Conservation (phyloP, 2,113 vertebrate species). For the Apodemus sylvaticus region DNA sequence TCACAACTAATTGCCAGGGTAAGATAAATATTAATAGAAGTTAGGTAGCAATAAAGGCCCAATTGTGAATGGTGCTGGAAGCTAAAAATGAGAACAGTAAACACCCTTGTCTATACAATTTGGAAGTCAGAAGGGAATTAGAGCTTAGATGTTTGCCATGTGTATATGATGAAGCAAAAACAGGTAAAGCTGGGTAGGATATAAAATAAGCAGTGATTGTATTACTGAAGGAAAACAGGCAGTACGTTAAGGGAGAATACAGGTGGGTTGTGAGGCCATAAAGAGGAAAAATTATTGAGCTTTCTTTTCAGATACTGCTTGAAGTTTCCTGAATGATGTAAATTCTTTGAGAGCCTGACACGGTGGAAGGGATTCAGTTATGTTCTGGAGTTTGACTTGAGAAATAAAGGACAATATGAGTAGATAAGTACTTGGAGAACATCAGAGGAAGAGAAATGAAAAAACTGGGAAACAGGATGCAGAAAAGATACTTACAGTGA, state of each 20-base stretch:
- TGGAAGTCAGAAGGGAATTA: neutral
- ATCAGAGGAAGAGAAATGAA: neutral
- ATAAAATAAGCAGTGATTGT: neutral
- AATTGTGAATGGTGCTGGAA: neutral
- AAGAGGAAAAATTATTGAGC: neutral
- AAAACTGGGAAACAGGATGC: fast-evolving
- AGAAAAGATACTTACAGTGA: neutral
- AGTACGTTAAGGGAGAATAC: neutral
- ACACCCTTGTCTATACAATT: neutral
- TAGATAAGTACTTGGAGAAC: neutral
- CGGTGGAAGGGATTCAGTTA: too few relatives aligned
- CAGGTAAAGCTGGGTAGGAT: neutral
- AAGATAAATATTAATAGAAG: neutral
- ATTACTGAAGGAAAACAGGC: neutral
- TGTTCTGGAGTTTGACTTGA: neutral
- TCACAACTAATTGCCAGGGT: neutral
- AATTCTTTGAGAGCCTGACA: too few relatives aligned
- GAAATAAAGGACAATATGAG: neutral
- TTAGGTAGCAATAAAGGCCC: neutral
- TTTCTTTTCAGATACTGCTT: neutral
- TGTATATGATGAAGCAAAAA: neutral
- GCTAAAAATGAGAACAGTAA: neutral
- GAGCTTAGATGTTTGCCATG: neutral
- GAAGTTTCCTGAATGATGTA: neutral
- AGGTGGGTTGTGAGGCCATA: neutral